Evolutionary conservation across 2,113 vertebrate genomes (phyloP).

Genomic region (Lycaon pictus): DNA sequence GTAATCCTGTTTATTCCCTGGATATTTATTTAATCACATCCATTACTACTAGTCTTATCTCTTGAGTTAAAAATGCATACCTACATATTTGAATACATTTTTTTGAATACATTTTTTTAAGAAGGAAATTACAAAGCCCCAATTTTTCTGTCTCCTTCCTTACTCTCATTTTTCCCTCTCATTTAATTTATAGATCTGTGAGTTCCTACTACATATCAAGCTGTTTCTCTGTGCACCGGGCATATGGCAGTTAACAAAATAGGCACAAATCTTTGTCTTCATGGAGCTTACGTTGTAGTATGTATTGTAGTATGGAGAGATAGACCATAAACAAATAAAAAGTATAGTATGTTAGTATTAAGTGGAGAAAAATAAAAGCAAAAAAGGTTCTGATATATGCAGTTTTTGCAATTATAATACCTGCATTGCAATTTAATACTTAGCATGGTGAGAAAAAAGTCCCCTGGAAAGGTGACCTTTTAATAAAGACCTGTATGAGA

Average conservation of each 20-base stretch:
- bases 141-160: neutral
- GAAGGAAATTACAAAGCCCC: neutral
- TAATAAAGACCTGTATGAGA: neutral
- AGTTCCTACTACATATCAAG: neutral
- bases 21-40: neutral
- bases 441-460: neutral
- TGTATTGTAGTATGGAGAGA: neutral
- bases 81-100: neutral
- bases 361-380: neutral
- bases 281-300: neutral
- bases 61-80: slow-evolving; percentile 10
- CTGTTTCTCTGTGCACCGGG: neutral
- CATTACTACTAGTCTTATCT: neutral
- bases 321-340: neutral
- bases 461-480: neutral
- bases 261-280: neutral
- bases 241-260: slow-evolving; percentile 25
- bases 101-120: neutral
- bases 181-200: neutral
- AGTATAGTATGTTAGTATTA: neutral
- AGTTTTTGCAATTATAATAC: neutral
- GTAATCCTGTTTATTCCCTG: neutral
- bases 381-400: neutral
- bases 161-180: neutral
- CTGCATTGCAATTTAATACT: neutral